phyloP scores from a whole-genome alignment of 2,888 invertebrate species.

The Sesia bembeciformis region DNA sequence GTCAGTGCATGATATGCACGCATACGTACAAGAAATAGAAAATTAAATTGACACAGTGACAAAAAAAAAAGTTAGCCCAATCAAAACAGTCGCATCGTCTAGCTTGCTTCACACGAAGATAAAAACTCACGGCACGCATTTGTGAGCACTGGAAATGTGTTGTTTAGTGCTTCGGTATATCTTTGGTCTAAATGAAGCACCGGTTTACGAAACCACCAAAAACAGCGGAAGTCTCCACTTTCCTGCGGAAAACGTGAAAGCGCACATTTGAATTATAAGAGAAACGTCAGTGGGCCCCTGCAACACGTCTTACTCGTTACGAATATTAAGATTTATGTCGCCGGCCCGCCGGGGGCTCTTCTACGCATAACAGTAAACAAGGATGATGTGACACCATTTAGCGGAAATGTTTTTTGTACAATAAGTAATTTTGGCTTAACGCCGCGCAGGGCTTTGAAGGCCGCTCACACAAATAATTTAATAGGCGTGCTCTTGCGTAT shows the following conservation, averaged over 20 bases:
- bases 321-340: conserved; percentile 44
- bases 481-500: conserved; percentile 53
- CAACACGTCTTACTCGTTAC: conserved; percentile 29
- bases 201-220: neutral
- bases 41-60: no score
- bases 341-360: conserved; percentile 11
- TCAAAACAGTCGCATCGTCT: no score
- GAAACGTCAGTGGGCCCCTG: conserved; percentile 16
- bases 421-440: conserved; percentile 7
- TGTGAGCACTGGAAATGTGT: no score
- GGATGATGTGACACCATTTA: conserved; percentile 48
- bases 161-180: no score
- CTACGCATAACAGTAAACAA: conserved; percentile 31
- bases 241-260: conserved; percentile 17
- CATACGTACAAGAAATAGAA: no score
- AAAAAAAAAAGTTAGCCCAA: no score
- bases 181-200: no score
- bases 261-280: conserved; percentile 27
- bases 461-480: conserved; percentile 20
- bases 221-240: conserved; percentile 7
- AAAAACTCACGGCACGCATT: no score
- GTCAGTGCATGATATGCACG: no score
- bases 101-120: no score
- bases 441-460: neutral
- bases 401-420: conserved; percentile 16